Percentiles rank a stretch among this genome's conserved stretches.
Conservation (phyloP, 2,113 vertebrate species). For the Triplophysa tibetana region DNA sequence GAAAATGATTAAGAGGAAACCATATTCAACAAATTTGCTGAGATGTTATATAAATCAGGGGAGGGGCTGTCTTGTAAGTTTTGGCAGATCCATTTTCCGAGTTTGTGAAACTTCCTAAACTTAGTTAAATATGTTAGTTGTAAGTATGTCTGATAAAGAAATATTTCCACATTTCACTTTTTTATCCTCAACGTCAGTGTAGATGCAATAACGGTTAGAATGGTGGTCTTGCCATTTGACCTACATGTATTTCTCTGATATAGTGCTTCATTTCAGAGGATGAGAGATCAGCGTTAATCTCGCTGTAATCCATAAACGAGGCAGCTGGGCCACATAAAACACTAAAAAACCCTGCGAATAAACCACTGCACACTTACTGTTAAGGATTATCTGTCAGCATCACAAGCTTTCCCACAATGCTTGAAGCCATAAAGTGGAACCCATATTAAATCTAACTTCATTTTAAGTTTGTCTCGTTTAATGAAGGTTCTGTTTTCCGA, state of each 20-base stretch:
- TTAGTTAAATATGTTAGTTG: not conserved
- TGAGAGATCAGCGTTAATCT: conserved; percentile 64
- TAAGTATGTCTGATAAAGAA: not conserved
- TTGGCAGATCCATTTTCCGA: too few relatives aligned
- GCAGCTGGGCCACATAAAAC: conserved; percentile 49
- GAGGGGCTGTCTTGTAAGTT: too few relatives aligned
- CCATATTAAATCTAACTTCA: not conserved
- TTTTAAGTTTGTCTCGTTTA: not conserved
- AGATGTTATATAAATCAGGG: too few relatives aligned
- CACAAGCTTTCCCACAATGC: not conserved
- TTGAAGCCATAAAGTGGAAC: not conserved
- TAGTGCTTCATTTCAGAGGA: conserved; percentile 50
- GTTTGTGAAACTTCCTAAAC: too few relatives aligned
- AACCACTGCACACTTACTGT: not conserved
- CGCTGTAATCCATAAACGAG: conserved; percentile 62
- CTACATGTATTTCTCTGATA: conserved; percentile 31
- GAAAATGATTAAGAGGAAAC: not conserved
- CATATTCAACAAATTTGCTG: not conserved
- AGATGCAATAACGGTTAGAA: not conserved
- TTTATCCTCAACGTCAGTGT: conserved; percentile 17
- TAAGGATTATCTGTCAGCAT: conserved; percentile 5
- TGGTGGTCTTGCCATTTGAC: conserved; percentile 12
- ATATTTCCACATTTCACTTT: not conserved
- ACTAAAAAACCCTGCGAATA: not conserved
- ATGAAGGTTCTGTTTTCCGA: too few relatives aligned